phyloP scores from a whole-genome alignment of 2,113 vertebrate species.

The Prietella phreatophila region DNA sequence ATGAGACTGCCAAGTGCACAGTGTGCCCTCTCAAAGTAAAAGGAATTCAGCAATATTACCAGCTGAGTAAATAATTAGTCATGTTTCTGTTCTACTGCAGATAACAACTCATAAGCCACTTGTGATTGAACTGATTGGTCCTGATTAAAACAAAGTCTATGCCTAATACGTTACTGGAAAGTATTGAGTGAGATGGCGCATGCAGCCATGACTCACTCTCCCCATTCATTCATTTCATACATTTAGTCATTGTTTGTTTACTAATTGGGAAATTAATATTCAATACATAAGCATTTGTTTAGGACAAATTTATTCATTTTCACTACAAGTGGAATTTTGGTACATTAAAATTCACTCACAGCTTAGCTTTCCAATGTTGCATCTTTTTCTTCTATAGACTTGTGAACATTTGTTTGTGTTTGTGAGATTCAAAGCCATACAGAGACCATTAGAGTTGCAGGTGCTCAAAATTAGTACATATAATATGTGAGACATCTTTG shows the following conservation, averaged over 20 bases:
- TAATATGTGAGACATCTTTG: too few relatives aligned
- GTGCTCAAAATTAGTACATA: too few relatives aligned
- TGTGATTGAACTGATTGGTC: not conserved
- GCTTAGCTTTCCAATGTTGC: too few relatives aligned
- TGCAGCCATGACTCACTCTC: not conserved
- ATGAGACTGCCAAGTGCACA: not conserved
- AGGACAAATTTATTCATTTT: not conserved
- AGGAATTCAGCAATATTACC: not conserved
- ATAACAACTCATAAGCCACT: not conserved
- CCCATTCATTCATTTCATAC: not conserved
- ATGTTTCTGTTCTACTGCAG: slow-evolving; percentile 4
- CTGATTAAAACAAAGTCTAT: not conserved
- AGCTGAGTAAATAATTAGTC: slow-evolving; percentile 21
- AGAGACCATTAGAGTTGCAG: too few relatives aligned
- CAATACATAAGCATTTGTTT: not conserved
- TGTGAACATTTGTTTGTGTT: too few relatives aligned
- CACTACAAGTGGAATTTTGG: too few relatives aligned
- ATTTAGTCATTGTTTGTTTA: not conserved
- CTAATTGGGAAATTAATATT: not conserved
- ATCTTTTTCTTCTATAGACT: too few relatives aligned
- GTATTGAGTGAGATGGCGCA: not conserved
- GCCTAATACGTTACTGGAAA: not conserved
- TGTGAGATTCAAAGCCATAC: too few relatives aligned
- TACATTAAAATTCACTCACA: too few relatives aligned
- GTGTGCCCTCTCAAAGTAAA: not conserved